A percentile compares a stretch with the other conserved stretches of the same genome.
Conservation (phyloP, 2,797 vertebrate genomes). For the Thalassophryne amazonica region DNA sequence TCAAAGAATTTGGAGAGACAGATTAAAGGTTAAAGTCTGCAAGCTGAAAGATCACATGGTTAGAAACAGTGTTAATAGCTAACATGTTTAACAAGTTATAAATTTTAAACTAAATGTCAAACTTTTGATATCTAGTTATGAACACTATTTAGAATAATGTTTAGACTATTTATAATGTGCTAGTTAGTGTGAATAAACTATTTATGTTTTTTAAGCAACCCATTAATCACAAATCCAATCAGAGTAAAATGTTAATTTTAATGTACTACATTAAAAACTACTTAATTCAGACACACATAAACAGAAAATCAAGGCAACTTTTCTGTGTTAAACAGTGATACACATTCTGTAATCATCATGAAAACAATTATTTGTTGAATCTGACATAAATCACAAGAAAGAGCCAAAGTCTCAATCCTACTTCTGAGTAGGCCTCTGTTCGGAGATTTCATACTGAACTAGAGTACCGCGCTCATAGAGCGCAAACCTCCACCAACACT, state of each 20-base stretch:
- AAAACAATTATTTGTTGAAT: conserved; percentile 46
- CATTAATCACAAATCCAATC: conserved; percentile 43
- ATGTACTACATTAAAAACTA: conserved; percentile 36
- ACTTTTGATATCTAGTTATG: conserved; percentile 76
- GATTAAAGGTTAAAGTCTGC: conserved; percentile 89
- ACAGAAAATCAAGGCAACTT: conserved; percentile 20
- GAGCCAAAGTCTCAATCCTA: conserved; percentile 14
- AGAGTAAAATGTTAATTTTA: conserved; percentile 48
- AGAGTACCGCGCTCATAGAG: too few species aligned
- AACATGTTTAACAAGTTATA: conserved; percentile 82
- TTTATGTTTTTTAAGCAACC: conserved; percentile 58
- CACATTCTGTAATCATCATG: too few species aligned
- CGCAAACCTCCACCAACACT: too few species aligned
- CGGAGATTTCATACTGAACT: too few species aligned
- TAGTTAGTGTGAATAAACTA: conserved; percentile 76
- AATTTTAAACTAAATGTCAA: conserved; percentile 75
- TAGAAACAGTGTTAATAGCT: conserved; percentile 76
- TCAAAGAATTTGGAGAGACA: conserved; percentile 99
- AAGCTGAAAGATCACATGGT: conserved; percentile 85
- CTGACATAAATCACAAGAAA: conserved; percentile 11
- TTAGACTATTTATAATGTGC: conserved; percentile 82
- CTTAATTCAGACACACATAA: conserved; percentile 49
- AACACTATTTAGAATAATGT: conserved; percentile 76
- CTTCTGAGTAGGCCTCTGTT: too few species aligned
- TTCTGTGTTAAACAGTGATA: too few species aligned